These are phyloP conservation scores for Leucozona laternaria DNA, from an alignment of 2,888 invertebrate genomes.

Conservation along the genomic window DNA sequence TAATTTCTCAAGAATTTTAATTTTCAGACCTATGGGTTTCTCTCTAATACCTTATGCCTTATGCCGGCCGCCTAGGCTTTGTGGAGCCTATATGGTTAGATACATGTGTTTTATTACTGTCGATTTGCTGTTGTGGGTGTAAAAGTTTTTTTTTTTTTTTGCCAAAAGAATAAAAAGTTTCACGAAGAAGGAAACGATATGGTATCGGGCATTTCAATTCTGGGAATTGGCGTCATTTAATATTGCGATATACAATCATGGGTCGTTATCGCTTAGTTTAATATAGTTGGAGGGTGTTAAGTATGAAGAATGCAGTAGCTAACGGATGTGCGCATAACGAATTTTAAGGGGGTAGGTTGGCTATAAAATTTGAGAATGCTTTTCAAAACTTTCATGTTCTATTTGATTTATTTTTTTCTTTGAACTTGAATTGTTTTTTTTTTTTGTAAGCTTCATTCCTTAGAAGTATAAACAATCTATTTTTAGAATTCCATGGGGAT, in stretches of 20 bases:
- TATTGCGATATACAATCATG: constrained; percentile 27
- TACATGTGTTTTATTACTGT: constrained; percentile 37
- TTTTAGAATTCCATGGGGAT: too few species aligned
- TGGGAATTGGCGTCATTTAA: constrained; percentile 28
- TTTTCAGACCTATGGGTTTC: constrained; percentile 13
- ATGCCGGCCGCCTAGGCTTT: not conserved
- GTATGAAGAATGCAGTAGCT: constrained; percentile 2
- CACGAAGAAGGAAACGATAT: not conserved
- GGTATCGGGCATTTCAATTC: constrained; percentile 31
- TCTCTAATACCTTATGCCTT: not conserved
- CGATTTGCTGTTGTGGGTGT: constrained; percentile 9
- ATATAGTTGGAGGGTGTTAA: not conserved
- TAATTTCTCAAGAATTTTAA: constrained; percentile 58
- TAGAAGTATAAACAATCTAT: too few species aligned
- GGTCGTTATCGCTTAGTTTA: not conserved
- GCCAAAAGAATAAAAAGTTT: not conserved
- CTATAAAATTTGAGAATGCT: not conserved
- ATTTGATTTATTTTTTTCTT: too few species aligned
- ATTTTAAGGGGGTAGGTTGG: not conserved
- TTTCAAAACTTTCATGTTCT: not conserved
- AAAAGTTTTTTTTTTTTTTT: not conserved
- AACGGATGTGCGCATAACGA: not conserved
- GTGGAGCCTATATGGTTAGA: constrained; percentile 37
- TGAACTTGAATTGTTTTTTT: too few species aligned
- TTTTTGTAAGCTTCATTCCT: too few species aligned